A percentile compares a stretch with the other conserved stretches of the same genome.
Evolutionary conservation across 2,797 vertebrate species (phyloP).

Genomic region (Chaenodraco wilsoni): DNA sequence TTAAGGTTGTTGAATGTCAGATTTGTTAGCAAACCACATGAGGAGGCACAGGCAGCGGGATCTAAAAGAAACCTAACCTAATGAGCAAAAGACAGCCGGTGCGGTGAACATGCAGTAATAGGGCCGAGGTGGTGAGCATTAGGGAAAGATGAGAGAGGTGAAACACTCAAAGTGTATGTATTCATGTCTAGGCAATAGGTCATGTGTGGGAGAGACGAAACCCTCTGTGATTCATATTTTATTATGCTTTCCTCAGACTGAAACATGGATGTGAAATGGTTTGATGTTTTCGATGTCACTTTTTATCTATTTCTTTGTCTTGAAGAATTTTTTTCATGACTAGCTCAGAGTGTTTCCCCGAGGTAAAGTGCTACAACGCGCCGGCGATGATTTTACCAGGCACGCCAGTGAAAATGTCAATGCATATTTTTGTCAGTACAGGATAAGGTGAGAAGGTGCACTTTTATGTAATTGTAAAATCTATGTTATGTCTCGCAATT

Average conservation of each 20-base stretch:
- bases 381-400: constrained; percentile 64
- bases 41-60: constrained; percentile 31
- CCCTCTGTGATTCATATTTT: constrained; percentile 35
- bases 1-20: constrained; percentile 59
- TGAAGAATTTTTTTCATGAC: constrained; percentile 60
- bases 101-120: constrained; percentile 24
- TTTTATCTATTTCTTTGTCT: constrained; percentile 56
- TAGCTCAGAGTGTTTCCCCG: constrained; percentile 61
- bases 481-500: background rate
- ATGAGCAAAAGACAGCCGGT: constrained; percentile 38
- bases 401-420: constrained; percentile 67
- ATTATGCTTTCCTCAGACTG: constrained; percentile 35
- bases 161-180: constrained; percentile 7
- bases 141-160: constrained; percentile 3
- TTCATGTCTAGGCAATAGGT: constrained; percentile 21
- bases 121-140: constrained; percentile 34
- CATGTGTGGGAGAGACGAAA: constrained; percentile 23
- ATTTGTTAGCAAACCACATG: constrained; percentile 55
- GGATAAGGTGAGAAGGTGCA: constrained; percentile 27
- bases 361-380: constrained; percentile 47
- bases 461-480: constrained; percentile 43
- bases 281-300: constrained; percentile 55
- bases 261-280: constrained; percentile 55
- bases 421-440: constrained; percentile 60
- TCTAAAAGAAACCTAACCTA: constrained; percentile 44